phyloP scores from a whole-genome alignment of 1,140 invertebrate species.

The Bombus consobrinus region DNA sequence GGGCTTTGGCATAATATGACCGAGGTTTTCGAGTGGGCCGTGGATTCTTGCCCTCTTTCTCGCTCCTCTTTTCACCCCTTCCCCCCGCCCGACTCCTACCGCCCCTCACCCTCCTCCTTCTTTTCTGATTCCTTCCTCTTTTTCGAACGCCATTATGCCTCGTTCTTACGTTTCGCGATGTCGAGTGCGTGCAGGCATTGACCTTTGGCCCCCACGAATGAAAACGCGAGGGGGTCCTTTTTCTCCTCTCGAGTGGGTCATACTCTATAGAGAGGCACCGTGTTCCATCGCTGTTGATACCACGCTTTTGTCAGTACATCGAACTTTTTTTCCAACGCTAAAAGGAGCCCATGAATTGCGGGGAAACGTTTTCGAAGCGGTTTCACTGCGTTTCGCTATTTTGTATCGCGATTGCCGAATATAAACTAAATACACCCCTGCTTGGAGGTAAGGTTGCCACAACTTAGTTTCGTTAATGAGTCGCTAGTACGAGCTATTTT shows the following conservation, averaged over 20 bases:
- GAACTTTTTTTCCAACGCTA: constrained; percentile 24
- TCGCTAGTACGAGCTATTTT: neutral
- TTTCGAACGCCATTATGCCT: constrained; percentile 72
- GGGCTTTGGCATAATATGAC: constrained; percentile 74
- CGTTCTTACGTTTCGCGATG: constrained; percentile 76
- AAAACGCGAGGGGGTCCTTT: constrained; percentile 72
- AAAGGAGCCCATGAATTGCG: neutral
- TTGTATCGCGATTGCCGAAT: neutral
- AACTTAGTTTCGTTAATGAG: neutral
- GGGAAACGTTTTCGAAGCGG: constrained; percentile 8
- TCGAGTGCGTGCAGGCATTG: constrained; percentile 76
- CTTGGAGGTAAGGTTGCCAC: neutral
- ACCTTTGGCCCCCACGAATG: constrained; percentile 72
- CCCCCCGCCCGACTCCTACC: neutral
- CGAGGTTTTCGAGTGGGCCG: constrained; percentile 67
- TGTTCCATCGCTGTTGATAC: constrained; percentile 54
- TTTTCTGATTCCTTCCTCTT: constrained; percentile 62
- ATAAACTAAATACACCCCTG: neutral
- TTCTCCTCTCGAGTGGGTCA: constrained; percentile 67
- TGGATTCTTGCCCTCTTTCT: constrained; percentile 53
- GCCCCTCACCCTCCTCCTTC: neutral
- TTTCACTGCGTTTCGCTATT: constrained; percentile 24
- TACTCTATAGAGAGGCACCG: constrained; percentile 52
- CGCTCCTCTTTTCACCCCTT: constrained; percentile 14
- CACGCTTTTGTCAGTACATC: constrained; percentile 32